phyloP scores from a whole-genome alignment of 2,888 invertebrate genomes.

The Cephus nigrinus region DNA sequence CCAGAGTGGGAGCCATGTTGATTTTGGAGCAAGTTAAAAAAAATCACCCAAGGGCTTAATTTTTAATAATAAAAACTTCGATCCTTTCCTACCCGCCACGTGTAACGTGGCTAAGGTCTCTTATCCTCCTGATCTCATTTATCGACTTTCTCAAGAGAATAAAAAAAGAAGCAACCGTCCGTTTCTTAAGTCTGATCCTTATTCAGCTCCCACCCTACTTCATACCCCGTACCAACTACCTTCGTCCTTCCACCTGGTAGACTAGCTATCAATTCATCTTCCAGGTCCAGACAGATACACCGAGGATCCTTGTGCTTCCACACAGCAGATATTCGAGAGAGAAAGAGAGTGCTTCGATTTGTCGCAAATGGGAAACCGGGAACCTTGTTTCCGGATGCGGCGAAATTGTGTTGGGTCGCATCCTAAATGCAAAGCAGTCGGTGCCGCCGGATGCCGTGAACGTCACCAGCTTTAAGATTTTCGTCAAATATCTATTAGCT shows the following conservation, averaged over 20 bases:
- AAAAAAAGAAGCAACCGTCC: neutral
- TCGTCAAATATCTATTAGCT: slow-evolving; percentile 38
- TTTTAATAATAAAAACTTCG: slow-evolving; percentile 37
- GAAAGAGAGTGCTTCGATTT: neutral
- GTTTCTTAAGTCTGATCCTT: neutral
- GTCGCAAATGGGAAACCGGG: neutral
- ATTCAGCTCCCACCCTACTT: neutral
- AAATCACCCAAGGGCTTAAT: slow-evolving; percentile 35
- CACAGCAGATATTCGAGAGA: neutral
- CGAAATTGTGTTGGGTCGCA: neutral
- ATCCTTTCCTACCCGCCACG: neutral
- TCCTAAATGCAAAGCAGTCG: neutral
- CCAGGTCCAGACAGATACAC: neutral
- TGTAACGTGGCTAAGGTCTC: slow-evolving; percentile 17
- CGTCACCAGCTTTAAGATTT: slow-evolving; percentile 35
- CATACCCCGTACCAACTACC: neutral
- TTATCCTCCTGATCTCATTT: neutral
- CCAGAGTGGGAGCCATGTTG: neutral
- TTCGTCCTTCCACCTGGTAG: neutral
- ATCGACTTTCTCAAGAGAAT: neutral
- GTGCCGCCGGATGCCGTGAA: neutral
- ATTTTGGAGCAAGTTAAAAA: slow-evolving; percentile 27
- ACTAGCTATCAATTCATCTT: neutral
- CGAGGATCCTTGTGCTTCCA: neutral
- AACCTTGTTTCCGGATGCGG: neutral